Base-by-base conservation (phyloP, 2,888 invertebrate species). In the Philereme transversata region DNA sequence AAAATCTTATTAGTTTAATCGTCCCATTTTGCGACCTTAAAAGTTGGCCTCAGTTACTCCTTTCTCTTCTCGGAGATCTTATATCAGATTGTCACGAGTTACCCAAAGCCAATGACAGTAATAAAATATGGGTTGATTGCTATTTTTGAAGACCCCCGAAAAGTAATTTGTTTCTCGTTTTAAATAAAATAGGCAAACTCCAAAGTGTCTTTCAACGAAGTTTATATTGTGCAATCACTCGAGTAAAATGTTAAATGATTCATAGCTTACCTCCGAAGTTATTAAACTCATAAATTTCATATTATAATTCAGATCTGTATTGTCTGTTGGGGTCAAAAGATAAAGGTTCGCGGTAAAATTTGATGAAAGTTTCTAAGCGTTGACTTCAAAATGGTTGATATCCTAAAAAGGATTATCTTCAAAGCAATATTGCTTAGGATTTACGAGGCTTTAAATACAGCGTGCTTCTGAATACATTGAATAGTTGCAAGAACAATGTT, bases 341-440 rank as follows among this genome's bases (percentile, higher is more conserved):
- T 41, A 36, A 6, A 40, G 48, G 35, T 53, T 51, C 34, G 40
- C 41, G 38, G 36, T 59, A 8, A 33, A 48, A n/a, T 38, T 49
- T 43, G 53, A 52, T 48, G 36, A 22, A 9, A 35, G 40, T 53
- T 44, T 45, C 40, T 33, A 40, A 46, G 50, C 36, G 22, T 49
- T 64, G 33, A 34, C 43, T 22, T 22, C 49, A 57, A 43, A 38
- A 71, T 71, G 65, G 60, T 56, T 67, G 69, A 55, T 59, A 64
- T 57, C 46, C 33, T 51, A 55, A 71, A 62, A 65, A 60, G 22
- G 22, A 22, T 22, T 22, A 22, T 22, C 1, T 3, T 2, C 22
- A 22, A 22, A 8, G 40, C 8, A 40, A 5, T 40, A 40, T 40
- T 38, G 5, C 40, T 40, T 40, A 40, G 6, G 40, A 40, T 22